Conservation (phyloP, 2,888 invertebrate species). For the Xestia sexstrigata region DNA sequence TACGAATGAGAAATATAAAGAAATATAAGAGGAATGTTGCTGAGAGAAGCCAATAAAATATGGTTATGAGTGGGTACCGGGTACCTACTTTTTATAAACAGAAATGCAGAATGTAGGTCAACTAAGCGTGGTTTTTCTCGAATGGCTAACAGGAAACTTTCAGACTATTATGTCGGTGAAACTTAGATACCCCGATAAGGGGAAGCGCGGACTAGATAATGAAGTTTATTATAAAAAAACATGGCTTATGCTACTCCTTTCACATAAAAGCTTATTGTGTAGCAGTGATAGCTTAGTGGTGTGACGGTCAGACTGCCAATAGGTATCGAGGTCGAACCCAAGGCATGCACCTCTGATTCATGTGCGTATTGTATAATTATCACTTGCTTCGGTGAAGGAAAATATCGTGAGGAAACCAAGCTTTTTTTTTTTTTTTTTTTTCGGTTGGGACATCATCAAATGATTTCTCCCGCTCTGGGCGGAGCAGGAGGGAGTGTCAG, state of each 20-base stretch:
- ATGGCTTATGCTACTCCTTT: background rate
- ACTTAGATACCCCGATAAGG: slow-evolving; percentile 51
- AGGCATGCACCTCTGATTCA: too few species aligned
- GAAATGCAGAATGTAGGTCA: slow-evolving; percentile 63
- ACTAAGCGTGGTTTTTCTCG: slow-evolving; percentile 45
- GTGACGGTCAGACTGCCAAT: too few species aligned
- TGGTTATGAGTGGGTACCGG: slow-evolving; percentile 56
- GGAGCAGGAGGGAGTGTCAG: too few species aligned
- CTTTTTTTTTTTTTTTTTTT: too few species aligned
- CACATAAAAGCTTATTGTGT: background rate
- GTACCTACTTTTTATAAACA: slow-evolving; percentile 56
- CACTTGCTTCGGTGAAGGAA: too few species aligned
- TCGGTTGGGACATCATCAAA: too few species aligned
- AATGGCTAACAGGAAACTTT: slow-evolving; percentile 56
- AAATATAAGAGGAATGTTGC: slow-evolving; percentile 63
- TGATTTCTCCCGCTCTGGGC: too few species aligned
- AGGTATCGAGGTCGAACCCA: too few species aligned
- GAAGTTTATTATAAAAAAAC: slow-evolving; percentile 44
- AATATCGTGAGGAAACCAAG: too few species aligned
- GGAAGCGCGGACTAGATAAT: slow-evolving; percentile 29
- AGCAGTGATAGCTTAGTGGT: too few species aligned
- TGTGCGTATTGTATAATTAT: too few species aligned
- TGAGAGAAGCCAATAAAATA: slow-evolving; percentile 66
- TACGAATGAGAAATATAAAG: slow-evolving; percentile 67
- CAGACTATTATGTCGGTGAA: slow-evolving; percentile 43